phyloP scores from a whole-genome alignment of 2,888 invertebrate genomes.

The Heteropelma amictum region DNA sequence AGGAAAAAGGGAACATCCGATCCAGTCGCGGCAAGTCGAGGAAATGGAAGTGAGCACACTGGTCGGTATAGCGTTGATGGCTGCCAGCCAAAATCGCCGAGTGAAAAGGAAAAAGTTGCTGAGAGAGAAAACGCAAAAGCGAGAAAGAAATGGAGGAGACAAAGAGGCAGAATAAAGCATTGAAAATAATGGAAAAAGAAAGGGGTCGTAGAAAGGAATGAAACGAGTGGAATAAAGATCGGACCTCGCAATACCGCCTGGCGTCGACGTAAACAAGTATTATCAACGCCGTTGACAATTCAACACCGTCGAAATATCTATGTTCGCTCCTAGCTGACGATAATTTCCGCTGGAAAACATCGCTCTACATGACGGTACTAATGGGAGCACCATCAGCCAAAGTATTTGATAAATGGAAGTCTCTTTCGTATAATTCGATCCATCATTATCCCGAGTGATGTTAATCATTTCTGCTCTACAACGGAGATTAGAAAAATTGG shows the following conservation, averaged over 20 bases:
- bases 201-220: no score
- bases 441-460: neutral
- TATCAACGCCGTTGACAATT: constrained; percentile 16
- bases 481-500: neutral
- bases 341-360: no score
- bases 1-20: neutral
- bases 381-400: neutral
- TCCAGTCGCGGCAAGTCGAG: constrained; percentile 3
- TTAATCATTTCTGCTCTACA: neutral
- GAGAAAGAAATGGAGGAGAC: neutral
- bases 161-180: constrained; percentile 12
- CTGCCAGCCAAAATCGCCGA: constrained; percentile 41
- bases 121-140: neutral
- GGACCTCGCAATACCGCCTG: neutral
- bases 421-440: neutral
- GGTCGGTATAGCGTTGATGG: constrained; percentile 32
- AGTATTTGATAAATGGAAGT: no score
- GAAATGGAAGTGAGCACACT: constrained; percentile 7
- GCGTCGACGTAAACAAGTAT: constrained; percentile 4
- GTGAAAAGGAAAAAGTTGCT: constrained; percentile 33
- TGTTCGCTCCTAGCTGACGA: neutral
- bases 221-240: neutral
- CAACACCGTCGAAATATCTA: neutral
- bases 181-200: constrained; percentile 27
- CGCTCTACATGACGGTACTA: neutral